Evolutionary conservation across 2,113 vertebrate genomes (phyloP).

Genomic region (Sinocyclocheilus grahami): DNA sequence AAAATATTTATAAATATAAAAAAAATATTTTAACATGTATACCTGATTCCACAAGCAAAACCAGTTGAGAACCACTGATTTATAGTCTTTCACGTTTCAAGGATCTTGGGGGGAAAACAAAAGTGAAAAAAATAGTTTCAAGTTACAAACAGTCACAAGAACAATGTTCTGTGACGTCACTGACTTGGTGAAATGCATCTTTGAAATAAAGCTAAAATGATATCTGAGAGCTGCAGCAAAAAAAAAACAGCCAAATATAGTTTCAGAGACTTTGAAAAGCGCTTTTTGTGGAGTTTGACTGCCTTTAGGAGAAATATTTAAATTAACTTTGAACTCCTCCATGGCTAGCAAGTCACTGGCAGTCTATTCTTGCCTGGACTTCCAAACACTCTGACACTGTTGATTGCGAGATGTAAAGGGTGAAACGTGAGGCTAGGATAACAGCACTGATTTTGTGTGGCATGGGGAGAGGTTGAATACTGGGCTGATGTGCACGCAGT

Average conservation of each 20-base stretch:
- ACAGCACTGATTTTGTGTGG: constrained; percentile 10
- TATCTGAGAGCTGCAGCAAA: not conserved
- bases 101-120: no score
- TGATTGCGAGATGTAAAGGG: not conserved
- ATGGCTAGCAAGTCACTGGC: not conserved
- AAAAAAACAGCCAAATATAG: not conserved
- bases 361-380: not conserved
- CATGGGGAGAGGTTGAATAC: constrained; percentile 21
- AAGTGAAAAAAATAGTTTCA: no score
- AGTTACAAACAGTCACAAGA: not conserved
- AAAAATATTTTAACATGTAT: no score
- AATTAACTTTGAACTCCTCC: not conserved
- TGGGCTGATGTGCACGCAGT: constrained; percentile 30
- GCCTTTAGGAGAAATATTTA: not conserved
- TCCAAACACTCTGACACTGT: not conserved
- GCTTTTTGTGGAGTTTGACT: no score
- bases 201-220: not conserved
- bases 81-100: no score
- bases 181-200: not conserved
- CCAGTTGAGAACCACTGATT: no score
- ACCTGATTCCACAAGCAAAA: no score
- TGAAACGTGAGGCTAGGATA: not conserved
- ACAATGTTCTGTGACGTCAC: not conserved
- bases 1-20: no score
- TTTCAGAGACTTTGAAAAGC: not conserved